Evolutionary conservation across 1,140 invertebrate species (phyloP).

Genomic region (Oscheius sp.): DNA sequence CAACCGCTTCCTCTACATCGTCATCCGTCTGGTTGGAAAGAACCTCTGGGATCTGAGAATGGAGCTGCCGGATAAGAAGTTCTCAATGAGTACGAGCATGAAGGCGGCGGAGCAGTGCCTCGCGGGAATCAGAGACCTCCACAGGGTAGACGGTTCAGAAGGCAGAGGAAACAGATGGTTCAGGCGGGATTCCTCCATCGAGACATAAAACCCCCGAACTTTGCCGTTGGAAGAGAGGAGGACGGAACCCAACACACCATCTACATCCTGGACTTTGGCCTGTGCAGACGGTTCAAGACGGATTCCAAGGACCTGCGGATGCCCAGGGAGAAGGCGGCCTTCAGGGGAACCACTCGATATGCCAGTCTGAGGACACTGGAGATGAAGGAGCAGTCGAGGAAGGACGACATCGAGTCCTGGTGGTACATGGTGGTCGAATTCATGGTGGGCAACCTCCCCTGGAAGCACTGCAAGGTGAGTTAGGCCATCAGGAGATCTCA

Average conservation of each 20-base stretch:
- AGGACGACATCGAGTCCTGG: conserved; percentile 37
- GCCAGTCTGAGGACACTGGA: conserved; percentile 6
- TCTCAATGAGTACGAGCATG: conserved; percentile 10
- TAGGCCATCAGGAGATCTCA: neutral
- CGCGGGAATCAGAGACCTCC: conserved; percentile 25
- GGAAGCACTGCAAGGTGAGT: conserved; percentile 13
- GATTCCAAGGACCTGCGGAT: conserved; percentile 26
- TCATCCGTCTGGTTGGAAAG: conserved; percentile 32
- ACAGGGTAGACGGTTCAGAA: neutral
- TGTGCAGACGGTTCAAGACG: neutral
- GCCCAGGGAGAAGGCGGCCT: conserved; percentile 19
- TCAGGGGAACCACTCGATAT: conserved; percentile 35
- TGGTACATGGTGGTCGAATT: conserved; percentile 35
- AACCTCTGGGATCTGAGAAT: conserved; percentile 30
- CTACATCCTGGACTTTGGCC: conserved; percentile 33
- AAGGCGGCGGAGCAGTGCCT: conserved; percentile 19
- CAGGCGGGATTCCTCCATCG: conserved; percentile 21
- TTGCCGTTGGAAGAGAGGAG: conserved; percentile 25
- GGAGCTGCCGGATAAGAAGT: conserved; percentile 6
- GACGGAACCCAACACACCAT: conserved; percentile 15
- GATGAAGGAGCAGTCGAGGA: conserved; percentile 33
- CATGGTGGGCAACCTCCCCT: conserved; percentile 14
- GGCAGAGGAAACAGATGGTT: neutral
- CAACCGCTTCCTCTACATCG: conserved; percentile 25
- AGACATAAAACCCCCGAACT: conserved; percentile 30